Conservation (phyloP, 2,113 vertebrate genomes). For the Albula glossodonta region DNA sequence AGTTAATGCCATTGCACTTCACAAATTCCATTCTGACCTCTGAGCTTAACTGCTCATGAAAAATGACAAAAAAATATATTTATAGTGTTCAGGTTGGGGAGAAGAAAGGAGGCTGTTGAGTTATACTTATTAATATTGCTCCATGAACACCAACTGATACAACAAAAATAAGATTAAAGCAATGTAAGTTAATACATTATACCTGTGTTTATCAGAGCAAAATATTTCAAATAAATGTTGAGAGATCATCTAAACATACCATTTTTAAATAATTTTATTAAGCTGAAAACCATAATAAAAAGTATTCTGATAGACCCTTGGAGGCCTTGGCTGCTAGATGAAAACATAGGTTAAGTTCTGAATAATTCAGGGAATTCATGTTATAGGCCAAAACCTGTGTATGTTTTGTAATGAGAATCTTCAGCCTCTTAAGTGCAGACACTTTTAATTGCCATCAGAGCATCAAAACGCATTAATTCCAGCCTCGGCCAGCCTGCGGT, state of each 20-base stretch:
- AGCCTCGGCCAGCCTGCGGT: constrained; percentile 34
- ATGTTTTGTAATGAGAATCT: constrained; percentile 45
- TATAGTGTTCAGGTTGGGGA: not conserved
- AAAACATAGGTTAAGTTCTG: not conserved
- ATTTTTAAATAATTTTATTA: not conserved
- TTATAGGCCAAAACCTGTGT: not conserved
- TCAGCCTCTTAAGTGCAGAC: constrained; percentile 49
- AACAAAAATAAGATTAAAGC: not conserved
- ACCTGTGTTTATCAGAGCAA: not conserved
- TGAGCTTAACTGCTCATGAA: not conserved
- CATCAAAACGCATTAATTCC: constrained; percentile 61
- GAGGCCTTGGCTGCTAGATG: not conserved
- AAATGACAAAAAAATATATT: not conserved
- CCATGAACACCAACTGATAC: not conserved
- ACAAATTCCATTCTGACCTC: not conserved
- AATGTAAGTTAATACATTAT: not conserved
- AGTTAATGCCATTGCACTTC: not conserved
- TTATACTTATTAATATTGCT: not conserved
- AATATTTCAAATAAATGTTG: not conserved
- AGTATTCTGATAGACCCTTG: not conserved
- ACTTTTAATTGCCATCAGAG: constrained; percentile 53
- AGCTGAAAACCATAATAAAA: not conserved
- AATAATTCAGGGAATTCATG: not conserved
- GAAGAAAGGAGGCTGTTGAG: not conserved
- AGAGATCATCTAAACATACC: too few relatives aligned